Percentiles rank a stretch among this genome's conserved stretches.
Conservation (phyloP, 2,113 vertebrate genomes). For the Toxotes chatareus region DNA sequence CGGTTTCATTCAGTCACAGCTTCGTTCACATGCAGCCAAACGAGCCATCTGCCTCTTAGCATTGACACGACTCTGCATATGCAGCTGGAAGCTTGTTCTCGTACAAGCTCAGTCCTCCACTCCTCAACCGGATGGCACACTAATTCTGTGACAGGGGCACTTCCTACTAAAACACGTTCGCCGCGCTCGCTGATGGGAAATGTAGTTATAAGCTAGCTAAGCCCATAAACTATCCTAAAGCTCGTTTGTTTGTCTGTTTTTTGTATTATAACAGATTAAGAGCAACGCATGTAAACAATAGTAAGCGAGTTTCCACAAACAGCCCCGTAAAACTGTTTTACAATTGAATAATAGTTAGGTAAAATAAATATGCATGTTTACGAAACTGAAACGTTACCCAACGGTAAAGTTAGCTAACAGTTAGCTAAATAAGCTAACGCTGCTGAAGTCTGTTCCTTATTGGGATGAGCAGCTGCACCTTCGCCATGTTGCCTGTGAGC, state of each 20-base stretch:
- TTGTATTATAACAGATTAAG: not conserved
- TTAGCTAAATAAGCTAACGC: not conserved
- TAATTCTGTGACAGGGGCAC: constrained; percentile 55
- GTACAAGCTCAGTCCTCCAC: constrained; percentile 42
- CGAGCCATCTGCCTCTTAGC: constrained; percentile 10
- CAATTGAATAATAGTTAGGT: not conserved
- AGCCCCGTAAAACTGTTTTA: not conserved
- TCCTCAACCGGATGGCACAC: constrained; percentile 78
- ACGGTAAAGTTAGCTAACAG: not conserved
- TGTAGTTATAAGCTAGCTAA: constrained; percentile 64
- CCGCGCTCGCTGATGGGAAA: constrained; percentile 58
- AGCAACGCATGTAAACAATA: fast-evolving
- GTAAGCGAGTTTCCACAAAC: not conserved
- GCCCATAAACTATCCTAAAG: not conserved
- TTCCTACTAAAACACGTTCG: constrained; percentile 80
- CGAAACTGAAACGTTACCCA: not conserved
- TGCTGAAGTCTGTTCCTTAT: constrained; percentile 50
- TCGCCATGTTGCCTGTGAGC: not conserved
- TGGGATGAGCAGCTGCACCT: not conserved
- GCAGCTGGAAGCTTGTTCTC: constrained; percentile 28
- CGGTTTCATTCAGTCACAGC: constrained; percentile 39
- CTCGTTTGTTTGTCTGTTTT: not conserved
- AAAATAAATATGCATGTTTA: not conserved
- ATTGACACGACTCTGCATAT: not conserved
- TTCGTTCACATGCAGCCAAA: not conserved